phyloP scores from a whole-genome alignment of 2,113 vertebrate genomes.

The Cavia aperea region DNA sequence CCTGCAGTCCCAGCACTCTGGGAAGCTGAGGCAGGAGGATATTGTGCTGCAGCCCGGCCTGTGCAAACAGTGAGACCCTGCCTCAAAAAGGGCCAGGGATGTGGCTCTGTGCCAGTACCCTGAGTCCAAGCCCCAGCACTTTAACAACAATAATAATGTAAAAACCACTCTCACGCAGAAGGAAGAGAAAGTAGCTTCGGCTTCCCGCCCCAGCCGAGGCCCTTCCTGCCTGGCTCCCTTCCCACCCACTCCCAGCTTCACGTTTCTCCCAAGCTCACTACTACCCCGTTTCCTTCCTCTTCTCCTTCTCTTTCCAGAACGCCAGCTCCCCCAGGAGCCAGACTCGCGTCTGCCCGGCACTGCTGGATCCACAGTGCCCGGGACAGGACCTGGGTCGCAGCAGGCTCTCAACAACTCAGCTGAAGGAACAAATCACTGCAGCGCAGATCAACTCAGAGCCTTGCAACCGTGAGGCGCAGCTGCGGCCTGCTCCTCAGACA shows the following conservation, averaged over 20 bases:
- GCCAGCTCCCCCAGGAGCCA: background rate
- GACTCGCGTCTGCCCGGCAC: background rate
- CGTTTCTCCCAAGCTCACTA: background rate
- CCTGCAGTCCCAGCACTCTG: background rate
- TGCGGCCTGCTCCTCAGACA: background rate
- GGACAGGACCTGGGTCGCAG: background rate
- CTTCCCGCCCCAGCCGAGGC: fast-evolving
- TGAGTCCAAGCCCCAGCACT: background rate
- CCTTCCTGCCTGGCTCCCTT: background rate
- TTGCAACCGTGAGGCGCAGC: background rate
- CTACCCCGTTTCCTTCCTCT: background rate
- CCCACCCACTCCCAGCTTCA: background rate
- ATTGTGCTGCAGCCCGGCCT: background rate
- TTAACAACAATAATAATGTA: background rate
- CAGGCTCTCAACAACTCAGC: background rate
- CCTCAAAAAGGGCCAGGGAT: background rate
- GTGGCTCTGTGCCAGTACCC: background rate
- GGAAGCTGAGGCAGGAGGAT: background rate
- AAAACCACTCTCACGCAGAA: background rate
- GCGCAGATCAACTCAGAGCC: background rate
- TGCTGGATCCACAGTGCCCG: background rate
- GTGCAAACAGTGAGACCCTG: background rate
- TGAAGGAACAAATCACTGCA: background rate
- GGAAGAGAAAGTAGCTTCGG: background rate
- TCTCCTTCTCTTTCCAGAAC: background rate